Percentiles rank a stretch among this genome's conserved stretches.
Conservation (phyloP, 1,140 invertebrate genomes). For the Zaprionus gabonicus region DNA sequence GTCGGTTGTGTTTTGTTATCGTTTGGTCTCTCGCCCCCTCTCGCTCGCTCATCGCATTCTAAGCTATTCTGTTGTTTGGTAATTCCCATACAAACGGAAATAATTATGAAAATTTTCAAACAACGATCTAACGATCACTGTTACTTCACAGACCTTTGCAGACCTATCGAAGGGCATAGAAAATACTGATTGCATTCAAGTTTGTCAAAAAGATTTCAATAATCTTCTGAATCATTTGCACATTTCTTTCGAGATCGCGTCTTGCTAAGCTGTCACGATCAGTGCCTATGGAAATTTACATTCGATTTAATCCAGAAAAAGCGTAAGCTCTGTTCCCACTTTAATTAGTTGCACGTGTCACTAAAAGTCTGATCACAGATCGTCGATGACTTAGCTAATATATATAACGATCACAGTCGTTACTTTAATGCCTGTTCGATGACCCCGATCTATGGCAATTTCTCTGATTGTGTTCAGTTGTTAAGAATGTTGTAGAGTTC, state of each 20-base stretch:
- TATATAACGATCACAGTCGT: background rate
- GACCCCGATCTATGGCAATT: background rate
- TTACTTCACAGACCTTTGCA: background rate
- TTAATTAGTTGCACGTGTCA: constrained; percentile 1
- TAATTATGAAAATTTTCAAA: constrained; percentile 67
- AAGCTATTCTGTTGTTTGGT: constrained; percentile 31
- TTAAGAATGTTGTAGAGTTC: background rate
- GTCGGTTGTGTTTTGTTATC: constrained; percentile 2
- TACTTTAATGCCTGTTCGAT: constrained; percentile 2
- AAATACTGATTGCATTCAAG: background rate
- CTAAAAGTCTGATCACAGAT: background rate
- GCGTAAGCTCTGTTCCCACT: background rate
- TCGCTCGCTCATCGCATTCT: background rate
- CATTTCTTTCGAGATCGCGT: background rate
- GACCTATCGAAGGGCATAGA: background rate
- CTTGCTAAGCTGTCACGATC: background rate
- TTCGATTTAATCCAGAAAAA: background rate
- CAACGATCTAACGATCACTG: constrained; percentile 27
- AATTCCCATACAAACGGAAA: constrained; percentile 69
- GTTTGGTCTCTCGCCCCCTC: constrained; percentile 1
- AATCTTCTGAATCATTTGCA: background rate
- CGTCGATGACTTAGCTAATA: background rate
- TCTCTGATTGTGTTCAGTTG: background rate
- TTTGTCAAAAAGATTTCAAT: background rate
- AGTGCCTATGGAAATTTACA: background rate